Evolutionary conservation across 2,113 vertebrate genomes (phyloP).

Genomic region (Pheucticus melanocephalus): DNA sequence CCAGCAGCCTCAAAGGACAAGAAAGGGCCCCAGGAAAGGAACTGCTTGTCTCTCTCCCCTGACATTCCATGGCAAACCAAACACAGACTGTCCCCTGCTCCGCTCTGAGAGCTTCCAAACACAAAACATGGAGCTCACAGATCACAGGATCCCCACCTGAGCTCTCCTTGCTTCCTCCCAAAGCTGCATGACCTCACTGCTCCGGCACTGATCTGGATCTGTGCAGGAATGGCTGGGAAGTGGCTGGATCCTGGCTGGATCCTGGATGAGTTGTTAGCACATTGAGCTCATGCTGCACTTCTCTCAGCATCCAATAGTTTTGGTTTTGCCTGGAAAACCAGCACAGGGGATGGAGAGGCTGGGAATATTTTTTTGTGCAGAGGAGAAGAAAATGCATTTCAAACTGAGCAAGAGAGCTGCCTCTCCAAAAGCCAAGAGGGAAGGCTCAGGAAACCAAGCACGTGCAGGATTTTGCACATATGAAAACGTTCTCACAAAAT

Average conservation of each 20-base stretch:
- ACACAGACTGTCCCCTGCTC: not conserved
- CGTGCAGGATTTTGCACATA: not conserved
- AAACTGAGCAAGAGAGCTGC: not conserved
- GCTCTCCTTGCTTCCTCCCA: not conserved
- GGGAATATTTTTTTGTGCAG: not conserved
- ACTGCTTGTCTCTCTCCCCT: no score
- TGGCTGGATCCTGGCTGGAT: not conserved
- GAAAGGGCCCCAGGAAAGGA: not conserved
- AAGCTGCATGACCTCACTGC: not conserved
- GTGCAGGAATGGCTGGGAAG: not conserved
- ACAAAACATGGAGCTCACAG: accelerated
- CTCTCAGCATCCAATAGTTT: not conserved
- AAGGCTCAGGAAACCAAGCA: not conserved
- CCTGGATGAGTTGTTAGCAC: not conserved
- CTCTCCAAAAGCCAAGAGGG: not conserved
- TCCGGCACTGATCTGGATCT: not conserved
- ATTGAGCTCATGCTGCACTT: not conserved
- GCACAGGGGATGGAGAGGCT: not conserved
- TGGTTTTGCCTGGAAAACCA: not conserved
- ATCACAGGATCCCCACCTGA: not conserved
- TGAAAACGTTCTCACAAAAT: not conserved
- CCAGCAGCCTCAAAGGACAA: not conserved
- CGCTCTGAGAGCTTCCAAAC: not conserved
- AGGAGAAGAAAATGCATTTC: not conserved
- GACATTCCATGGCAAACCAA: not conserved